Percentiles rank a stretch among this genome's conserved stretches.
Evolutionary conservation across 2,797 vertebrate genomes (phyloP).

Genomic region (Sebastes ruberrimus): DNA sequence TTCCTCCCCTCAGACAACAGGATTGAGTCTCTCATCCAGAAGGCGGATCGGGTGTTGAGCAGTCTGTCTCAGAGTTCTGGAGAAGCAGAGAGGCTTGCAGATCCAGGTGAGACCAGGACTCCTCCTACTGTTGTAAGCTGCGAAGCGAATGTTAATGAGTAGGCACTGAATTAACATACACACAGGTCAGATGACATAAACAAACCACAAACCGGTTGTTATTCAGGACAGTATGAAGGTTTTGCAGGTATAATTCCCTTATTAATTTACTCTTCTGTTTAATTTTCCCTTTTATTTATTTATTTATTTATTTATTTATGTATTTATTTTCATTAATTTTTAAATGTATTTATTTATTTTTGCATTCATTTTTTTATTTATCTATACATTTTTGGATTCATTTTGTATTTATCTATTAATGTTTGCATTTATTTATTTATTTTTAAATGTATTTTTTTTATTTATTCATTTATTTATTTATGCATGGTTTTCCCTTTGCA

Average conservation of each 20-base stretch:
- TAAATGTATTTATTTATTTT: too few species aligned
- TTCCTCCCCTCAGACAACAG: constrained; percentile 40
- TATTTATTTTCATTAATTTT: too few species aligned
- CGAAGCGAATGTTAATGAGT: neutral
- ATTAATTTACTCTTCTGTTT: too few species aligned
- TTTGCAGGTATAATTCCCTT: neutral
- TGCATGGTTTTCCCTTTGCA: fast-evolving
- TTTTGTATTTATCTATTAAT: too few species aligned
- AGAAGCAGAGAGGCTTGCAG: neutral
- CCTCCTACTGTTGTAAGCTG: neutral
- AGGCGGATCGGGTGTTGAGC: constrained; percentile 77
- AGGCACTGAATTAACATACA: neutral
- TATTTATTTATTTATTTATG: too few species aligned
- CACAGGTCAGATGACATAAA: neutral
- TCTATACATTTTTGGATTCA: too few species aligned
- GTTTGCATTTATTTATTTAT: too few species aligned
- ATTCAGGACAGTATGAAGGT: neutral
- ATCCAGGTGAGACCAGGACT: constrained; percentile 32
- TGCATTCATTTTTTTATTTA: too few species aligned
- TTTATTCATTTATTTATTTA: too few species aligned
- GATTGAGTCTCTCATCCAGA: constrained; percentile 76
- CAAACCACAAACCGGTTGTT: neutral
- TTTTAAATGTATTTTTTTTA: too few species aligned
- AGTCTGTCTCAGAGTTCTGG: constrained; percentile 42
- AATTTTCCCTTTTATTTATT: too few species aligned